Evolutionary conservation across 2,888 invertebrate species (phyloP).

Genomic region (Pollenia angustigena): DNA sequence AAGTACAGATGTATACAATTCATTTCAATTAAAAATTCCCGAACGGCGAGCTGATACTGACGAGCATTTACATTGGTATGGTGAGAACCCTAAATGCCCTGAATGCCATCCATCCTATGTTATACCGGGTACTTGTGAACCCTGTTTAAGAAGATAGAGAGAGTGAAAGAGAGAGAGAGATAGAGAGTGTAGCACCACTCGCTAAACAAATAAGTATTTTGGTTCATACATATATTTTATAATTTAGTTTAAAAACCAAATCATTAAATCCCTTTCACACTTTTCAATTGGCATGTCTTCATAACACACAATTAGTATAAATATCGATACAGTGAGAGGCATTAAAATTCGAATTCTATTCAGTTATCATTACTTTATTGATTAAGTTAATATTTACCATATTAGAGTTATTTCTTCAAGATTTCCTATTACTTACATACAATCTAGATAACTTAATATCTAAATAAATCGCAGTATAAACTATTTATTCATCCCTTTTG

Average conservation of each 20-base stretch:
- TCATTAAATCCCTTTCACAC: conserved; percentile 33
- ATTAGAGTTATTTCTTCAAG: conserved; percentile 33
- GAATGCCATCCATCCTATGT: conserved; percentile 88
- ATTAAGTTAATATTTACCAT: conserved; percentile 49
- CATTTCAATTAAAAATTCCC: conserved; percentile 86
- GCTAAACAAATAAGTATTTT: conserved; percentile 52
- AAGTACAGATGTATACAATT: conserved; percentile 86
- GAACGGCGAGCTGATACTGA: conserved; percentile 79
- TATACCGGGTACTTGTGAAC: conserved; percentile 87
- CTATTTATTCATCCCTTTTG: too few species aligned
- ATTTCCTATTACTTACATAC: conserved; percentile 46
- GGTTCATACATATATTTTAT: conserved; percentile 12
- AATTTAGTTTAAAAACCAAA: conserved; percentile 28
- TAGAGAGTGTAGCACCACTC: too few species aligned
- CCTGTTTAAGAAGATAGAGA: conserved; percentile 86
- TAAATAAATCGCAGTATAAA: background rate
- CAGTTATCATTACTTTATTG: conserved; percentile 25
- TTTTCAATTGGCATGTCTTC: conserved; percentile 24
- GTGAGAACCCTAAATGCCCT: conserved; percentile 87
- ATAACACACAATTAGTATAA: conserved; percentile 3
- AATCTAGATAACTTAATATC: conserved; percentile 45
- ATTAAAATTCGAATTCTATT: conserved; percentile 31
- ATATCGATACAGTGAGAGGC: background rate
- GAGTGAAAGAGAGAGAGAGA: background rate
- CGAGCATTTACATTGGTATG: conserved; percentile 84